phyloP scores from a whole-genome alignment of 1,140 invertebrate genomes.

The Anthonomus grandis region DNA sequence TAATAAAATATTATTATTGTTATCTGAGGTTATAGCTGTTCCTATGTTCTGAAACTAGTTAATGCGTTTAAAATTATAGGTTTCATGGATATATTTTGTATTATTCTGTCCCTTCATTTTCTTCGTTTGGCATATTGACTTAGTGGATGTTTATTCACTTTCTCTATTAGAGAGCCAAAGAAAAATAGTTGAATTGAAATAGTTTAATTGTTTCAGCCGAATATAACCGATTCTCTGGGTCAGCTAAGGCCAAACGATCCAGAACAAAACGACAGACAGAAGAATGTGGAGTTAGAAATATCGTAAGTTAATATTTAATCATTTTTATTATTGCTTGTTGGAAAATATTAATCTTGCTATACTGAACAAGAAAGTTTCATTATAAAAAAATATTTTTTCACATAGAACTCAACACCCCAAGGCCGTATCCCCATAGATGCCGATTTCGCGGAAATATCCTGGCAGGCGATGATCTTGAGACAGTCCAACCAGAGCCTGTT shows the following conservation, averaged over 20 bases:
- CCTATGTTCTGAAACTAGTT: too few species aligned
- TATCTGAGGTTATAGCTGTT: too few species aligned
- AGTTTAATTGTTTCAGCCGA: constrained; percentile 7
- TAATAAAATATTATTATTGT: too few species aligned
- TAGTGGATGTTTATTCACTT: too few species aligned
- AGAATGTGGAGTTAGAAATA: constrained; percentile 18
- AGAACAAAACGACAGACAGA: constrained; percentile 9
- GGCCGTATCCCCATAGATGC: constrained; percentile 53
- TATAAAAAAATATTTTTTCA: constrained; percentile 7
- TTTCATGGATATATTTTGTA: background rate
- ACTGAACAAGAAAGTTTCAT: too few species aligned
- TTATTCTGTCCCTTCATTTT: background rate
- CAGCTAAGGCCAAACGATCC: background rate
- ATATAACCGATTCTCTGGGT: constrained; percentile 5
- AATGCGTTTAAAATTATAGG: too few species aligned
- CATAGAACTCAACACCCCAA: constrained; percentile 40
- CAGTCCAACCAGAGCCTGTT: constrained; percentile 61
- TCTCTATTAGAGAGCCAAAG: too few species aligned
- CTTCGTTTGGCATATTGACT: background rate
- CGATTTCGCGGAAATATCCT: constrained; percentile 77
- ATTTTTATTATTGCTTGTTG: too few species aligned
- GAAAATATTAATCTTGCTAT: too few species aligned
- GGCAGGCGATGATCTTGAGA: constrained; percentile 73
- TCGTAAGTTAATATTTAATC: too few species aligned
- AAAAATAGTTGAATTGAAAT: background rate